Percentiles rank a stretch among this genome's conserved stretches.
phyloP scores from a whole-genome alignment of 2,113 vertebrate genomes.

The Egretta garzetta region DNA sequence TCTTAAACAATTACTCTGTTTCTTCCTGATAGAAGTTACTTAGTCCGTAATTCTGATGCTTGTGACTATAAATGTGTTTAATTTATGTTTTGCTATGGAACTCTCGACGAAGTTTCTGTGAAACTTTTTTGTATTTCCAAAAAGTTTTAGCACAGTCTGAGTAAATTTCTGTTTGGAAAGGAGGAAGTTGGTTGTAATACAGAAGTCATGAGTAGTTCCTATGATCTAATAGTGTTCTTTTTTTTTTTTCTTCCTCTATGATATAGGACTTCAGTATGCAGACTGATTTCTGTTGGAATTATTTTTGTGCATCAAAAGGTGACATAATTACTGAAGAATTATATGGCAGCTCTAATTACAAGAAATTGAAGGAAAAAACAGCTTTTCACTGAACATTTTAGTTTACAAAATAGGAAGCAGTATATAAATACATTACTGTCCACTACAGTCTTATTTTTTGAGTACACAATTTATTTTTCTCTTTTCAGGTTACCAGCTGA shows the following conservation, averaged over 20 bases:
- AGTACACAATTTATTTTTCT: not conserved
- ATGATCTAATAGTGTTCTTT: conserved; percentile 61
- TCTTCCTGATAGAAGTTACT: not conserved
- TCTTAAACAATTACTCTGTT: not conserved
- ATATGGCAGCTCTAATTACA: conserved; percentile 25
- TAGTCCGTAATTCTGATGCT: conserved; percentile 14
- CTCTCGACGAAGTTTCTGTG: not conserved
- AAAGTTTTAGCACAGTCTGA: conserved; percentile 4
- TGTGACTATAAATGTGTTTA: not conserved
- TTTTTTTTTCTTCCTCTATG: not conserved
- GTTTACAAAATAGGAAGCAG: conserved; percentile 19
- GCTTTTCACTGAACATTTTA: conserved; percentile 1
- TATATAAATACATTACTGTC: not conserved
- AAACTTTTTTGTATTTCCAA: not conserved
- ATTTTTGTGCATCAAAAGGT: conserved; percentile 66
- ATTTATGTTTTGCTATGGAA: not conserved
- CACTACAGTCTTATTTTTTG: not conserved
- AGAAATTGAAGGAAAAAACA: conserved; percentile 14
- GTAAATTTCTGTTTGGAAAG: conserved; percentile 12
- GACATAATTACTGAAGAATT: conserved; percentile 60
- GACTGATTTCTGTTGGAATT: conserved; percentile 60
- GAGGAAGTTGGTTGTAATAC: conserved; percentile 12
- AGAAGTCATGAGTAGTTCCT: conserved; percentile 26
- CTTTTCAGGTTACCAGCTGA: conserved; percentile 43
- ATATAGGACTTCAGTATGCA: conserved; percentile 64